Evolutionary conservation across 2,113 vertebrate species (phyloP).

Genomic region (Malurus elegans): DNA sequence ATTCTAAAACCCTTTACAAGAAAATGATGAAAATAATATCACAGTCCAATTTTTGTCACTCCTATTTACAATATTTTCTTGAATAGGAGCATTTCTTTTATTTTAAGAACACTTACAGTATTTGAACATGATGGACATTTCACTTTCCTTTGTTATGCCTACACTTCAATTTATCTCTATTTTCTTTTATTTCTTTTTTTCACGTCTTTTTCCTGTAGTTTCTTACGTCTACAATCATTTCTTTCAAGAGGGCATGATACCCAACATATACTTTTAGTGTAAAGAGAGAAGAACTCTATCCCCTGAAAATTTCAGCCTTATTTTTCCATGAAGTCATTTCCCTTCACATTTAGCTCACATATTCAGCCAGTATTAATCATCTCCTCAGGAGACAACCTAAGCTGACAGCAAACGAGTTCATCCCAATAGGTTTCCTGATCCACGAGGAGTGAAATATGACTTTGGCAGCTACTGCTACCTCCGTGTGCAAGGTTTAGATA

Average conservation of each 20-base stretch:
- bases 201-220: not conserved
- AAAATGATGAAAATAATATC: not conserved
- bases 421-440: not conserved
- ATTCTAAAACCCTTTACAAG: not conserved
- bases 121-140: not conserved
- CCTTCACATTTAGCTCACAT: not conserved
- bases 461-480: not conserved
- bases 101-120: not conserved
- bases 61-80: not conserved
- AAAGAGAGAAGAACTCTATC: not conserved
- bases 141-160: not conserved
- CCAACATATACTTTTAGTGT: not conserved
- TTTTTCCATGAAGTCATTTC: not conserved
- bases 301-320: not conserved
- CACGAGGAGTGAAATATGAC: not conserved
- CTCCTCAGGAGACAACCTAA: not conserved
- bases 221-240: not conserved
- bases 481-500: not conserved
- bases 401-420: not conserved
- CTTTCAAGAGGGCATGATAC: not conserved
- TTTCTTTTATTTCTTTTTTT: not conserved
- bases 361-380: not conserved
- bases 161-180: not conserved
- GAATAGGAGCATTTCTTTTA: not conserved
- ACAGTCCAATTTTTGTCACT: not conserved